Percentiles rank a stretch among this genome's conserved stretches.
These are phyloP conservation scores for Stictocephala bisonia DNA, from an alignment of 2,888 invertebrate species.

Conservation along the genomic window DNA sequence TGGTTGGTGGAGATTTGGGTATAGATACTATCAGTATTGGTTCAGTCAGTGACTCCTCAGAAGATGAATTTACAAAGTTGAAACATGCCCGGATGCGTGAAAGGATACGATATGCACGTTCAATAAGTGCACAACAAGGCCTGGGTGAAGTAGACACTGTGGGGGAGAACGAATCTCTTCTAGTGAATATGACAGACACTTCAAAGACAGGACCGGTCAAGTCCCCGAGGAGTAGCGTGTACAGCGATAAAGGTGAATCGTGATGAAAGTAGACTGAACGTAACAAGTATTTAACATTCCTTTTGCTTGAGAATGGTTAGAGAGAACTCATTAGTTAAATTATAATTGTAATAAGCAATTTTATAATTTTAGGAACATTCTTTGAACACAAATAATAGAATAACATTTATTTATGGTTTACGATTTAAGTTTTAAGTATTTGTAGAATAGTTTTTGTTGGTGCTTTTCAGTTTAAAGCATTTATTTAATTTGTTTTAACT, in stretches of 20 bases:
- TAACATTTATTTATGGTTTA: too few species aligned
- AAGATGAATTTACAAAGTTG: slow-evolving; percentile 58
- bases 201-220: slow-evolving; percentile 48
- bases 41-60: slow-evolving; percentile 54
- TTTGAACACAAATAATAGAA: too few species aligned
- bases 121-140: slow-evolving; percentile 56
- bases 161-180: slow-evolving; percentile 51
- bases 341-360: too few species aligned
- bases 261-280: too few species aligned
- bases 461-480: too few species aligned
- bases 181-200: slow-evolving; percentile 50
- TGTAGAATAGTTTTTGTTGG: too few species aligned
- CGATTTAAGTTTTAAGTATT: too few species aligned
- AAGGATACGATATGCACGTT: slow-evolving; percentile 53
- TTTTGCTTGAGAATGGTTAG: too few species aligned
- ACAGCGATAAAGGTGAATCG: slow-evolving; percentile 33
- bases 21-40: slow-evolving; percentile 57
- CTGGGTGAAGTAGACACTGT: slow-evolving; percentile 3
- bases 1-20: slow-evolving; percentile 44
- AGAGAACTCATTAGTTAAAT: neutral
- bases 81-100: slow-evolving; percentile 58
- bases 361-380: too few species aligned
- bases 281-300: slow-evolving; percentile 8
- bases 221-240: slow-evolving; percentile 31
- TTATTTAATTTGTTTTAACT: too few species aligned